phyloP scores from a whole-genome alignment of 2,888 invertebrate species.

The Galeopsomyia nigrocyanea region DNA sequence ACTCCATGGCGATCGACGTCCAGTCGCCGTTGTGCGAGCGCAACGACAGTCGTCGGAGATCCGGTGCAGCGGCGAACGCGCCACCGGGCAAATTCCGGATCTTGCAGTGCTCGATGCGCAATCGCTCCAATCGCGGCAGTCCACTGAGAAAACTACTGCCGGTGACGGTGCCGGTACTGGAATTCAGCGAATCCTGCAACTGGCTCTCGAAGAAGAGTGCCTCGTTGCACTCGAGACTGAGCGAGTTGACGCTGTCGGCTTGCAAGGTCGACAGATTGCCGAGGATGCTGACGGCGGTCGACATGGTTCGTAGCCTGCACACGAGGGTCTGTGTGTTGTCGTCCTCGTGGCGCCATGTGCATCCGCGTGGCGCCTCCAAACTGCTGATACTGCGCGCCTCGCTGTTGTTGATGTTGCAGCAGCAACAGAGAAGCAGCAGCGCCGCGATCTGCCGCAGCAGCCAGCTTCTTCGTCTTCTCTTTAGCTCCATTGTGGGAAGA shows the following conservation, averaged over 20 bases:
- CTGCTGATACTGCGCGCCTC: slow-evolving; percentile 62
- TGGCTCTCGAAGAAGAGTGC: slow-evolving; percentile 82
- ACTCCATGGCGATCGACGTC: slow-evolving; percentile 83
- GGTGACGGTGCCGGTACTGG: slow-evolving; percentile 60
- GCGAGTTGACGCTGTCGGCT: slow-evolving; percentile 76
- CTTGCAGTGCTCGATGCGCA: slow-evolving; percentile 83
- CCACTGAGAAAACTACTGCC: slow-evolving; percentile 72
- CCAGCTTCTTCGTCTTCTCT: slow-evolving; percentile 19
- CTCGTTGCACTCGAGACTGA: slow-evolving; percentile 82
- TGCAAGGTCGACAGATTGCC: slow-evolving; percentile 79
- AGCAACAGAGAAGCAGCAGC: slow-evolving; percentile 54
- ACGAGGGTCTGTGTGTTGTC: slow-evolving; percentile 74
- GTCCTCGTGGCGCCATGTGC: slow-evolving; percentile 76
- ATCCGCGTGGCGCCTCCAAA: slow-evolving; percentile 77
- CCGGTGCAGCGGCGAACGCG: slow-evolving; percentile 77
- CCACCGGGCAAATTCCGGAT: slow-evolving; percentile 81
- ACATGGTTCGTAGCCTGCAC: slow-evolving; percentile 81
- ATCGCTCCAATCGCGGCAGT: slow-evolving; percentile 77
- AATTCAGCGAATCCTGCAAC: slow-evolving; percentile 64
- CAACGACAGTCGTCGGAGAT: slow-evolving; percentile 77
- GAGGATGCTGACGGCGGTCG: slow-evolving; percentile 77
- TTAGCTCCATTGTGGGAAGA: slow-evolving; percentile 43
- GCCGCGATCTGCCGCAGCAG: slow-evolving; percentile 45
- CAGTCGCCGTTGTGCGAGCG: slow-evolving; percentile 85
- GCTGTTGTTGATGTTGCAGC: neutral